These are phyloP conservation scores for Takifugu ocellatus DNA, from an alignment of 2,797 vertebrate species.

Conservation along the genomic window DNA sequence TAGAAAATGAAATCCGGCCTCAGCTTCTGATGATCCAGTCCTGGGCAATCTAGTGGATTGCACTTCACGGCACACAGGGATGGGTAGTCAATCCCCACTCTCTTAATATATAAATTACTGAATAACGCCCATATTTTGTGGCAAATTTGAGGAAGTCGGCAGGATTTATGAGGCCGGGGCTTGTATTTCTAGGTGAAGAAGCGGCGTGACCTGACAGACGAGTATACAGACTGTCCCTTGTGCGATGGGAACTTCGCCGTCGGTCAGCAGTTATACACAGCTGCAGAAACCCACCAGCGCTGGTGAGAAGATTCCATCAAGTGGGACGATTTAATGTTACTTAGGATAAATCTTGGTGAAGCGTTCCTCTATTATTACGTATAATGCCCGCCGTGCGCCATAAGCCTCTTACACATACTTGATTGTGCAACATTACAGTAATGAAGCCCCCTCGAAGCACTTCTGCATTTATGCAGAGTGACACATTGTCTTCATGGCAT, in stretches of 20 bases:
- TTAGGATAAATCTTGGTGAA: conserved; percentile 11
- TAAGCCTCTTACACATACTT: not conserved
- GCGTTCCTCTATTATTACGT: not conserved
- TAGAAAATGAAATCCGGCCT: not conserved
- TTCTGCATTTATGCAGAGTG: not conserved
- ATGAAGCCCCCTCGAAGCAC: no score
- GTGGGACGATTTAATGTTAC: conserved; percentile 10
- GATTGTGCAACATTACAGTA: no score
- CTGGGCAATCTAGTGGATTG: no score
- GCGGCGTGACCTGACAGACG: conserved; percentile 31
- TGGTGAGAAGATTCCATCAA: not conserved
- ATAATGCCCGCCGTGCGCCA: conserved; percentile 2
- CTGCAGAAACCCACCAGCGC: conserved; percentile 25
- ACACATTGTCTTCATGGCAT: no score
- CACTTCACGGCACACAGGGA: no score
- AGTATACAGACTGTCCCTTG: conserved; percentile 47
- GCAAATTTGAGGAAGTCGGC: conserved; percentile 8
- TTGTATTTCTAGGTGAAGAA: conserved; percentile 14
- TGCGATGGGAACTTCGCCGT: conserved; percentile 28
- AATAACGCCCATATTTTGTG: conserved; percentile 4
- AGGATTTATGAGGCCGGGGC: conserved; percentile 4
- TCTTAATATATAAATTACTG: no score
- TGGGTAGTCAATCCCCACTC: no score
- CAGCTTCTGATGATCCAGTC: no score
- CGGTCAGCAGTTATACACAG: conserved; percentile 31